Percentiles rank a stretch among this genome's conserved stretches.
Evolutionary conservation across 2,888 invertebrate genomes (phyloP).

Genomic region (Hemicrepidius hirtus): DNA sequence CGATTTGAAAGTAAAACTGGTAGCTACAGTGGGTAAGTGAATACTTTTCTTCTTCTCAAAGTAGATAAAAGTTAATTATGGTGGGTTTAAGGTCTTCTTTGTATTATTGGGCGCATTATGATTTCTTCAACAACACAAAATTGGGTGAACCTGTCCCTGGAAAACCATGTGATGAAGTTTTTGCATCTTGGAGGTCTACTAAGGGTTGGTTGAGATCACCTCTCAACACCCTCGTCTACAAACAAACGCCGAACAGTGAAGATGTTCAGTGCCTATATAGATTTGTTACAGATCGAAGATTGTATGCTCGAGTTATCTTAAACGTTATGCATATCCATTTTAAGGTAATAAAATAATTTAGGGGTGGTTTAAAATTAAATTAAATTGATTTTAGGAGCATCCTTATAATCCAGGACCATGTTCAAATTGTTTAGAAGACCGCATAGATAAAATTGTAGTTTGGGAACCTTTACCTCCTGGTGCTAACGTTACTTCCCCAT

Average conservation of each 20-base stretch:
- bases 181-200: slow-evolving; percentile 88
- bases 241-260: slow-evolving; percentile 81
- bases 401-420: slow-evolving; percentile 87
- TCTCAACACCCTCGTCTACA: slow-evolving; percentile 90
- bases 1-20: slow-evolving; percentile 94
- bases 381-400: slow-evolving; percentile 75
- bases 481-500: slow-evolving; percentile 69
- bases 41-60: too few species aligned
- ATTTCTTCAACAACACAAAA: slow-evolving; percentile 93
- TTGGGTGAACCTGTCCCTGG: slow-evolving; percentile 88
- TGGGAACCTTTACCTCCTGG: slow-evolving; percentile 80
- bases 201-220: slow-evolving; percentile 88
- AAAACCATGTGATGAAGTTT: slow-evolving; percentile 91
- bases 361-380: not conserved
- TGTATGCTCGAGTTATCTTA: slow-evolving; percentile 87
- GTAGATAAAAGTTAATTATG: too few species aligned
- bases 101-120: slow-evolving; percentile 96
- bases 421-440: slow-evolving; percentile 89
- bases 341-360: slow-evolving; percentile 74
- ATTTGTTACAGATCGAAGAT: slow-evolving; percentile 87
- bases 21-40: slow-evolving; percentile 86
- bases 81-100: slow-evolving; percentile 79
- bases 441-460: slow-evolving; percentile 87
- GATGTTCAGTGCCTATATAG: slow-evolving; percentile 89
- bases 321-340: slow-evolving; percentile 87